These are phyloP conservation scores for Vimba vimba DNA, from an alignment of 2,113 vertebrate species.

Conservation along the genomic window DNA sequence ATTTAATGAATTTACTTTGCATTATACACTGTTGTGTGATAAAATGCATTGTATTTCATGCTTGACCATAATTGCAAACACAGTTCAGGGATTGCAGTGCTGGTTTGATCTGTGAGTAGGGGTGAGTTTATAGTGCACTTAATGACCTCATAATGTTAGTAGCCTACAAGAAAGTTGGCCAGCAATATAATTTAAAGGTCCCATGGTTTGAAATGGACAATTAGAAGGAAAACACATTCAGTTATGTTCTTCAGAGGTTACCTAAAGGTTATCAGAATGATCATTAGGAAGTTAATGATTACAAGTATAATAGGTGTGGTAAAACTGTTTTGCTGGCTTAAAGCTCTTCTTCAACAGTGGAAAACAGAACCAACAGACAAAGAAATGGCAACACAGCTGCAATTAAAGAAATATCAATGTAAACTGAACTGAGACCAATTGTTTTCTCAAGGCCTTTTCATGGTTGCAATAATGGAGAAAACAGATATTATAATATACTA, in stretches of 20 bases:
- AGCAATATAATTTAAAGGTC: background rate
- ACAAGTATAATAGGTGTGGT: background rate
- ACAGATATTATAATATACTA: background rate
- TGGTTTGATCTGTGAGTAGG: background rate
- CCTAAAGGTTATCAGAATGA: background rate
- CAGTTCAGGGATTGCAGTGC: background rate
- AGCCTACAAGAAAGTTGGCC: no score
- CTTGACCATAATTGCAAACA: background rate
- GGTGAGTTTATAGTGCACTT: background rate
- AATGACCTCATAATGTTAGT: background rate
- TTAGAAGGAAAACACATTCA: background rate
- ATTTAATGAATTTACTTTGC: background rate
- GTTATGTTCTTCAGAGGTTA: background rate
- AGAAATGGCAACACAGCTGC: background rate
- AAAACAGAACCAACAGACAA: background rate
- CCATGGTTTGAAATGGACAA: background rate
- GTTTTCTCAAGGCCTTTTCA: background rate
- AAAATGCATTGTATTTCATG: no score
- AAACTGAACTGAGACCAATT: background rate
- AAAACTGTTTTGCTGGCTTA: background rate
- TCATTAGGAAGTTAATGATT: conserved; percentile 23
- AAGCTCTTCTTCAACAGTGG: background rate
- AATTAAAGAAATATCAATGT: background rate
- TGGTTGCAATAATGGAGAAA: background rate
- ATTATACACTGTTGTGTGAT: no score